A percentile compares a stretch with the other conserved stretches of the same genome.
Evolutionary conservation across 1,140 invertebrate species (phyloP).

Genomic region (Nomia melanderi): DNA sequence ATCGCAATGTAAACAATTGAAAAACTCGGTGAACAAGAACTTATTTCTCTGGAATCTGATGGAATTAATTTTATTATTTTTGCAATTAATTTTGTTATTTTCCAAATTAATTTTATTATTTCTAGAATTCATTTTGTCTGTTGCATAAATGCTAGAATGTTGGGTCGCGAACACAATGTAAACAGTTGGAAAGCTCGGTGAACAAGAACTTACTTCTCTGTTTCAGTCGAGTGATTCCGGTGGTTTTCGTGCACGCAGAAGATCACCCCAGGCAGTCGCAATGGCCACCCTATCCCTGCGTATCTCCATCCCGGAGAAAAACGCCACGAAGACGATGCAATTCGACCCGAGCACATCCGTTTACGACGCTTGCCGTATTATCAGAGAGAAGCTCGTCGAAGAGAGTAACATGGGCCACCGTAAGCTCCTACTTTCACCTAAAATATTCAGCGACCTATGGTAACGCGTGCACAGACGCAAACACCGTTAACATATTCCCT

Average conservation of each 20-base stretch:
- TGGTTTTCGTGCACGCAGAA: constrained; percentile 71
- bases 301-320: constrained; percentile 95
- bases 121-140: not conserved
- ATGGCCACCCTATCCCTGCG: constrained; percentile 94
- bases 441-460: constrained; percentile 17
- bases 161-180: not conserved
- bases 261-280: constrained; percentile 67
- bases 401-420: constrained; percentile 89
- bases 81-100: no score
- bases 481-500: constrained; percentile 8
- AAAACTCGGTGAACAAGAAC: not conserved
- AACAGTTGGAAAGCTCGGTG: not conserved
- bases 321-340: constrained; percentile 98
- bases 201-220: constrained; percentile 35
- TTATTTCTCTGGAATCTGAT: constrained; percentile 47
- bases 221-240: constrained; percentile 76
- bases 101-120: no score
- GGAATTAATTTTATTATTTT: no score
- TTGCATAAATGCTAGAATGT: not conserved
- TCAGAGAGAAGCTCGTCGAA: constrained; percentile 96
- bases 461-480: not conserved
- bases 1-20: not conserved
- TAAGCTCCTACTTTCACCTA: constrained; percentile 80
- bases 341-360: constrained; percentile 97
- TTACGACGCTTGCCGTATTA: constrained; percentile 96